These are phyloP conservation scores for Dendroctonus valens DNA, from an alignment of 1,140 invertebrate genomes.

Conservation along the genomic window DNA sequence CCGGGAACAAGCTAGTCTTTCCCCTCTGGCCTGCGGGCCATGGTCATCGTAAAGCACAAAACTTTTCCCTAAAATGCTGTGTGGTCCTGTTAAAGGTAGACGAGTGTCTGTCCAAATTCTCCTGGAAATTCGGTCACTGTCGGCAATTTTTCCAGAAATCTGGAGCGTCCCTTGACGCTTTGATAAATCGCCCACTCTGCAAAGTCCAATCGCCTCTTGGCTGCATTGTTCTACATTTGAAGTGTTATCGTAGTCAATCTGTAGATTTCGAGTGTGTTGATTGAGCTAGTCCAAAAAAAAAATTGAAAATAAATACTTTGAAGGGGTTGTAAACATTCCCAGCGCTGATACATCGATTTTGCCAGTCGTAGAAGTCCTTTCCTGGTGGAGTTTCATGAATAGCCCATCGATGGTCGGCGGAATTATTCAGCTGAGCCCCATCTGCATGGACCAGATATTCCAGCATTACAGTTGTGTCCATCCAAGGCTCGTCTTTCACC, in stretches of 20 bases:
- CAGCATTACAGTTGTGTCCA: conserved; percentile 76
- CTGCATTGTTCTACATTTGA: conserved; percentile 52
- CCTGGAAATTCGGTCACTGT: conserved; percentile 65
- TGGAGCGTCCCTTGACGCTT: conserved; percentile 68
- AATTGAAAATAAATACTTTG: conserved; percentile 54
- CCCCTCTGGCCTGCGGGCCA: conserved; percentile 81
- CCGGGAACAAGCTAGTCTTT: conserved; percentile 84
- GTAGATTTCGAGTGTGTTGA: conserved; percentile 6
- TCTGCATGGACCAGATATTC: conserved; percentile 85
- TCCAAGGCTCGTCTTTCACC: conserved; percentile 66
- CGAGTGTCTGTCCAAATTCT: conserved; percentile 75
- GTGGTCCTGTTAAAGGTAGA: conserved; percentile 73
- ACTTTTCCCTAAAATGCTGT: conserved; percentile 77
- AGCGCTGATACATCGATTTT: conserved; percentile 75
- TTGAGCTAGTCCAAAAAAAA: neutral
- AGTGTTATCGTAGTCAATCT: conserved; percentile 53
- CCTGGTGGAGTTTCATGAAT: conserved; percentile 62
- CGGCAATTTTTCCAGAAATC: conserved; percentile 69
- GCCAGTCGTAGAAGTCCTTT: conserved; percentile 92
- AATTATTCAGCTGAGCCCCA: conserved; percentile 77
- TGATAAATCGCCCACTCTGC: conserved; percentile 66
- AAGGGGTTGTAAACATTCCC: conserved; percentile 81
- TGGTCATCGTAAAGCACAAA: conserved; percentile 87
- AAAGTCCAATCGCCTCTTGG: conserved; percentile 57
- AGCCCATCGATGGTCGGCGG: conserved; percentile 71